Conservation (phyloP, 37 sponge, comb jelly and placozoan genomes). For the Spongilla lacustris region DNA sequence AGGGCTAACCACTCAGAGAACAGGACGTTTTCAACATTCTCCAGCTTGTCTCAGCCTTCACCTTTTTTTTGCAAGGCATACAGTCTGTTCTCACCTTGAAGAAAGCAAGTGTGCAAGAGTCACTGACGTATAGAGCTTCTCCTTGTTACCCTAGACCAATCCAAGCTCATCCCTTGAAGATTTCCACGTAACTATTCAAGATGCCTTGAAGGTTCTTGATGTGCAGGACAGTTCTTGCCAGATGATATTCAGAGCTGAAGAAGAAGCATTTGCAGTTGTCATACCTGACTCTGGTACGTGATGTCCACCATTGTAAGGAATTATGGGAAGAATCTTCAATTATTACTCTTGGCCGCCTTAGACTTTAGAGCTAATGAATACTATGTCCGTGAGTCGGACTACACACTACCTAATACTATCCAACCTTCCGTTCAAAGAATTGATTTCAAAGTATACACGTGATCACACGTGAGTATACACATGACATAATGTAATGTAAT, state of each 20-base stretch:
- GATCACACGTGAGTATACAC: no score
- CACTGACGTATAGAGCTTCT: not conserved
- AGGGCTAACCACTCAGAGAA: conserved; percentile 45
- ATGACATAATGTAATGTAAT: no score
- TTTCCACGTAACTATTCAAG: not conserved
- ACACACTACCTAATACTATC: no score
- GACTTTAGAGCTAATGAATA: no score
- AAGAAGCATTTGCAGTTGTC: conserved; percentile 4
- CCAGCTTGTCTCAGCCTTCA: conserved; percentile 9
- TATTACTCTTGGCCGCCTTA: no score
- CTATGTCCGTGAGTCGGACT: no score
- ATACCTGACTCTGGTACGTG: not conserved
- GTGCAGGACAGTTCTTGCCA: no score
- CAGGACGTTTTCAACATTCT: conserved; percentile 19
- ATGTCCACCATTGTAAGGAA: no score
- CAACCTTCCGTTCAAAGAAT: no score
- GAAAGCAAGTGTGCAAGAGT: conserved; percentile 1
- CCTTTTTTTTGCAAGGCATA: not conserved
- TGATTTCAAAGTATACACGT: no score
- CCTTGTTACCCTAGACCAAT: not conserved
- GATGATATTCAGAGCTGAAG: no score
- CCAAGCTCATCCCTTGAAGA: conserved; percentile 30
- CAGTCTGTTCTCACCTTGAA: not conserved
- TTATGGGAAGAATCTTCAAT: no score
- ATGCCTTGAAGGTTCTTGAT: not conserved